Base-by-base conservation (phyloP, 2,113 vertebrate genomes). In the Cyanoramphus novaezelandiae region DNA sequence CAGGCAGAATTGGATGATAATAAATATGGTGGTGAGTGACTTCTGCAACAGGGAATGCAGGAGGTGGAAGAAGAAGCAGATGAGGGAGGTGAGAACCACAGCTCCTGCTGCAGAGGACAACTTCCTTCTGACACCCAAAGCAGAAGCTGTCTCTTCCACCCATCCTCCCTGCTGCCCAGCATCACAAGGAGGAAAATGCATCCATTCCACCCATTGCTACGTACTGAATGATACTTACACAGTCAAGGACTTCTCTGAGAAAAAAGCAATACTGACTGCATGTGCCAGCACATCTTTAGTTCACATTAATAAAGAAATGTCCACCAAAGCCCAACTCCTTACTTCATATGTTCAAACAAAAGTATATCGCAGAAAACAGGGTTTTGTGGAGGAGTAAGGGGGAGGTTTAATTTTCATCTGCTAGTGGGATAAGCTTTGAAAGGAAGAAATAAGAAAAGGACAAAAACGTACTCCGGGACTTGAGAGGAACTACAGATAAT, bases 181-280 rank as follows among this genome's bases (percentile, higher is more conserved):
- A 24, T 12, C 37, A 20, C 16, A 29, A 46, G 15, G 12, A 80
- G 47, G 19, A 88, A 64, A 27, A 76, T 0, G 28, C 28, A 83
- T 43, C 39, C 7, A 33, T 86, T 92, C 39, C 35, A 69, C 13
- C 29, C 25, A 24, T 3, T 77, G 21, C 23, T 41, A 19, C 18
- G 4, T 53, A n/a, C 6, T 44, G 75, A 52, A 39, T 6, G 0
- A 67, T 23, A 52, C 27, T 70, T 49, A 35, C 0, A 0, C 37
- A 8, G 28, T 75, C 37, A 37, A 76, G 13, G 59, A 70, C 23
- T 74, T 55, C 2, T 37, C 35, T 16, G 31, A 14, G 60, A 46
- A 50, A 77, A 82, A 81, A 65, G 5, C n/a, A 63, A 33, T 70
- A 84, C 0, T 27, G 18, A 65, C 14, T 27, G 29, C 29, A 71